A percentile compares a stretch with the other conserved stretches of the same genome.
Evolutionary conservation across 2,113 vertebrate species (phyloP).

Genomic region (Hippopotamus amphibius): DNA sequence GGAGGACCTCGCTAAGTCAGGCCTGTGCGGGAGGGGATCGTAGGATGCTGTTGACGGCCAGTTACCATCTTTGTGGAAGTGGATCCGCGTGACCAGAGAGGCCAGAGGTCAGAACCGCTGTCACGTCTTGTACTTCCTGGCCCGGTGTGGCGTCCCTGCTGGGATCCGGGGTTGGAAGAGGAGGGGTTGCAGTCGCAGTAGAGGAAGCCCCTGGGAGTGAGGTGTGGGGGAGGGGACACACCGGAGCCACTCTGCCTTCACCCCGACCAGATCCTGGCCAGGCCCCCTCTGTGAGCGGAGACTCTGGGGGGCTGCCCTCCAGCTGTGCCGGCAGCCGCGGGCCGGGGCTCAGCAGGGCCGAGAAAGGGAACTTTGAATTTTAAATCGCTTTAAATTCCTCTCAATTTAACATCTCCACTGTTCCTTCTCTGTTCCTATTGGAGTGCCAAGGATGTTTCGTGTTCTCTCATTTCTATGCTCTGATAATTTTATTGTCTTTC

Average conservation of each 20-base stretch:
- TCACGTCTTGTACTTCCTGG: not conserved
- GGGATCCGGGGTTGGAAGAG: not conserved
- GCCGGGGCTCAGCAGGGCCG: not conserved
- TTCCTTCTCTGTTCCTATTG: slow-evolving; percentile 70
- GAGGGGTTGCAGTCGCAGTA: not conserved
- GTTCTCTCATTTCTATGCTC: slow-evolving; percentile 80
- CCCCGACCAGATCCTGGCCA: slow-evolving; percentile 57
- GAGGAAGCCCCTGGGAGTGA: not conserved
- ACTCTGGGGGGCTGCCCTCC: slow-evolving; percentile 54
- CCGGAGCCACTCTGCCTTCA: not conserved
- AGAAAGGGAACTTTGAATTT: slow-evolving; percentile 74
- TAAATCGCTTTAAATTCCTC: slow-evolving; percentile 76
- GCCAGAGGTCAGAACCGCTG: not conserved
- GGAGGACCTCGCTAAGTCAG: accelerated
- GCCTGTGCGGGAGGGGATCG: accelerated
- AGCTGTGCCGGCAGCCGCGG: slow-evolving; percentile 57
- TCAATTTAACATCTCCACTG: slow-evolving; percentile 12
- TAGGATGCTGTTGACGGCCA: too few species aligned
- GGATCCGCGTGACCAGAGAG: not conserved
- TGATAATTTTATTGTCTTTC: slow-evolving; percentile 84
- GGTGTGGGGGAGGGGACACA: not conserved
- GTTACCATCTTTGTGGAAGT: accelerated
- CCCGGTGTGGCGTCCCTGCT: not conserved
- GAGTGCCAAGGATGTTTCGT: slow-evolving; percentile 69
- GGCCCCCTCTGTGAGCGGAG: slow-evolving; percentile 51